These are phyloP conservation scores for Orthosia cruda DNA, from an alignment of 2,888 invertebrate genomes.

Conservation along the genomic window DNA sequence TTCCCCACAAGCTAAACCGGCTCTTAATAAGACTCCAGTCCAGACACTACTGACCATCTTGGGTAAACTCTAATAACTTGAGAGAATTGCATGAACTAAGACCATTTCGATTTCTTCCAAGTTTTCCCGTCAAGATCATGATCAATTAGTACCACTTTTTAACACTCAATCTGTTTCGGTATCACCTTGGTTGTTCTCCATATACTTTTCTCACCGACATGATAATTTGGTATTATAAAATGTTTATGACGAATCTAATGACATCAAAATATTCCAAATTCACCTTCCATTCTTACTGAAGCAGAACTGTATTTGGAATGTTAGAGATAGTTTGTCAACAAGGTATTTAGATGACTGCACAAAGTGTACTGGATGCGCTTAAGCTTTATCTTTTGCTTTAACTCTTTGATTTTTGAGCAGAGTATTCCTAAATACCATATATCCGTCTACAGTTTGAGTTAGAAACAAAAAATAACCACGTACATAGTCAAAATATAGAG, in stretches of 20 bases:
- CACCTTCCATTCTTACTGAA: too few species aligned
- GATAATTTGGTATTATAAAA: slow-evolving; percentile 6
- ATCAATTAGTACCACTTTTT: slow-evolving; percentile 16
- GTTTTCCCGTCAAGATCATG: slow-evolving; percentile 5
- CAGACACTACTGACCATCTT: slow-evolving; percentile 9
- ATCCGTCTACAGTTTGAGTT: not conserved
- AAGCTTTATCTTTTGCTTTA: not conserved
- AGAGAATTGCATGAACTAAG: slow-evolving; percentile 15
- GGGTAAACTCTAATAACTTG: not conserved
- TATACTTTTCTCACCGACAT: not conserved
- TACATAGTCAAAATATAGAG: not conserved
- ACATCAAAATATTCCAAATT: not conserved
- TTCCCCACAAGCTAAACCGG: not conserved
- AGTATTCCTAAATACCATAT: not conserved
- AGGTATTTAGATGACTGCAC: not conserved
- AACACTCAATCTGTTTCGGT: not conserved
- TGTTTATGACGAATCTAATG: not conserved
- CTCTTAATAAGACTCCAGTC: not conserved
- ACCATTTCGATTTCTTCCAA: slow-evolving; percentile 26
- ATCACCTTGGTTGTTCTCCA: not conserved
- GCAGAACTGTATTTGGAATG: too few species aligned
- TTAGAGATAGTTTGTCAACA: too few species aligned
- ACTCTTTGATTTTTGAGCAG: not conserved
- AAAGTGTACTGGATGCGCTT: not conserved
- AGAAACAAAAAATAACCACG: not conserved